These are phyloP conservation scores for Phallusia fumigata DNA, from an alignment of 23 tunicate genomes.

Conservation along the genomic window DNA sequence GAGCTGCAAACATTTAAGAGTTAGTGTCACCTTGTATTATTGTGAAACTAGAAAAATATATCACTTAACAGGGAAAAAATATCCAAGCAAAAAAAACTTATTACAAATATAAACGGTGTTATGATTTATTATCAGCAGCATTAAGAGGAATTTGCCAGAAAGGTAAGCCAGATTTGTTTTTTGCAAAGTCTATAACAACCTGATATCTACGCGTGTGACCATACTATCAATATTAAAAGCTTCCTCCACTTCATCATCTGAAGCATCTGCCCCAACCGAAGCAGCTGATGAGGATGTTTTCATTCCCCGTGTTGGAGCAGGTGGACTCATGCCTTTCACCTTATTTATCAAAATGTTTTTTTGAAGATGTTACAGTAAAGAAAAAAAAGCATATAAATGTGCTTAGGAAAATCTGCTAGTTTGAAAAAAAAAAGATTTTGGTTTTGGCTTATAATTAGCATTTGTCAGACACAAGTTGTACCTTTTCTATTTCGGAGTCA, in stretches of 20 bases:
- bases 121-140: too few species aligned
- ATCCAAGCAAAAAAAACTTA: too few species aligned
- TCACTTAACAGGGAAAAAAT: too few species aligned
- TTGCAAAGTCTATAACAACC: constrained; percentile 20
- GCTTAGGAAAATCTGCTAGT: not conserved
- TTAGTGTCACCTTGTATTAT: too few species aligned
- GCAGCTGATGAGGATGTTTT: constrained; percentile 30
- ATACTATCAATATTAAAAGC: constrained; percentile 65
- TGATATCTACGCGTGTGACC: constrained; percentile 79
- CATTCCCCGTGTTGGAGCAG: constrained; percentile 75
- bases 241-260: constrained; percentile 60
- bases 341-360: not conserved
- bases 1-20: constrained; percentile 26
- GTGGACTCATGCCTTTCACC: constrained; percentile 74
- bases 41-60: too few species aligned
- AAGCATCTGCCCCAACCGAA: constrained; percentile 16
- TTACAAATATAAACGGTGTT: too few species aligned
- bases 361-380: not conserved
- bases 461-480: not conserved
- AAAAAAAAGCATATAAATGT: not conserved
- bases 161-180: not conserved
- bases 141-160: too few species aligned
- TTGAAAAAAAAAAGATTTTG: not conserved
- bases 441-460: not conserved
- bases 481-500: constrained; percentile 86